Percentiles rank a stretch among this genome's conserved stretches.
Evolutionary conservation across 2,113 vertebrate genomes (phyloP).

Genomic region (Orthonyx spaldingii): DNA sequence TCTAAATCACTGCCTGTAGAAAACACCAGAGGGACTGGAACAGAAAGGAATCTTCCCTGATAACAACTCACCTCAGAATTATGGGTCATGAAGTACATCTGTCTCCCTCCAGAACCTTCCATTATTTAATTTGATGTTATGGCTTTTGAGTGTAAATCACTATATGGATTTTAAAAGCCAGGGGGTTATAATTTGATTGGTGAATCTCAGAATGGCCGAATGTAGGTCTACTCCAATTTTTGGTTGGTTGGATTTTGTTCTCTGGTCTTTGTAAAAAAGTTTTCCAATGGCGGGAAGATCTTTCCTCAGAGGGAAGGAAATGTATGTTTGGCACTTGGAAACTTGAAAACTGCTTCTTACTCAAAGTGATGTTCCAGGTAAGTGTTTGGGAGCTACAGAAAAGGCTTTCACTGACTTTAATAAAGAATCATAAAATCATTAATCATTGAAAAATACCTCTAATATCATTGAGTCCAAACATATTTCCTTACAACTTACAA

Average conservation of each 20-base stretch:
- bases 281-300: not conserved
- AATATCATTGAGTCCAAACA: not conserved
- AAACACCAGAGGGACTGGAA: not conserved
- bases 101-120: not conserved
- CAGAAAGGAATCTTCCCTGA: not conserved
- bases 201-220: not conserved
- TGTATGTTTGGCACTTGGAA: not conserved
- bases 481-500: not conserved
- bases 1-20: not conserved
- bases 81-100: not conserved
- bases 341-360: not conserved
- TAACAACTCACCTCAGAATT: not conserved
- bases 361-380: not conserved
- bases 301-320: not conserved
- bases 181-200: not conserved
- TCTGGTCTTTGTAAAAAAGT: not conserved
- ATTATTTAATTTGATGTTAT: not conserved
- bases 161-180: not conserved
- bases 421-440: not conserved
- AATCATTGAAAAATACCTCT: not conserved
- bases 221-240: not conserved
- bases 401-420: not conserved
- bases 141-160: not conserved
- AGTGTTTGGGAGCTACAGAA: not conserved
- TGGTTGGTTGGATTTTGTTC: not conserved